Percentiles rank a stretch among this genome's conserved stretches.
These are phyloP conservation scores for Campoletis sonorensis DNA, from an alignment of 1,140 invertebrate species.

Conservation along the genomic window DNA sequence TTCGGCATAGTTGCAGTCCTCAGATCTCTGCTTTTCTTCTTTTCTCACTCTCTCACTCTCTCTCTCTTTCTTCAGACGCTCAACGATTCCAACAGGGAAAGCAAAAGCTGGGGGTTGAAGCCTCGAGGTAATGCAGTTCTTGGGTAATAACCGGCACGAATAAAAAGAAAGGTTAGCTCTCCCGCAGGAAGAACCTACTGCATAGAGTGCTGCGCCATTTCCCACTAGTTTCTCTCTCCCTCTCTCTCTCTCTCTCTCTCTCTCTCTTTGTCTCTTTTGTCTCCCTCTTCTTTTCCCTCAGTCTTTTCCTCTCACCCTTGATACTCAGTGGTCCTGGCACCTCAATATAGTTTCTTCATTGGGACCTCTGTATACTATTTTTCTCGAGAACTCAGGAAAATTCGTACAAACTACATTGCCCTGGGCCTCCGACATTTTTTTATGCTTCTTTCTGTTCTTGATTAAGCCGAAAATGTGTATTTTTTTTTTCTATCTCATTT, in stretches of 20 bases:
- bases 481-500: conserved; percentile 30
- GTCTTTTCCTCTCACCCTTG: background rate
- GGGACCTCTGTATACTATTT: background rate
- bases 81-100: conserved; percentile 26
- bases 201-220: conserved; percentile 22
- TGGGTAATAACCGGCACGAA: conserved; percentile 46
- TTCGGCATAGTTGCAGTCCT: background rate
- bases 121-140: conserved; percentile 43
- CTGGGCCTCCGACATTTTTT: background rate
- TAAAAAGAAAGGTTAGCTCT: conserved; percentile 33
- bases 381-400: conserved; percentile 8
- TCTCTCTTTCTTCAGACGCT: conserved; percentile 13
- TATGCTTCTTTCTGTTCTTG: conserved; percentile 54
- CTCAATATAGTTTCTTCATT: conserved; percentile 13
- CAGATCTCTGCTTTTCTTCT: background rate
- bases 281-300: background rate
- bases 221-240: conserved; percentile 5
- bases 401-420: conserved; percentile 18
- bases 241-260: background rate
- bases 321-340: background rate
- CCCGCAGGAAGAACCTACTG: background rate
- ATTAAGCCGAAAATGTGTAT: conserved; percentile 65
- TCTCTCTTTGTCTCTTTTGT: background rate
- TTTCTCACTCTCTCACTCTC: background rate
- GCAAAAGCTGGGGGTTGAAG: conserved; percentile 4